Base-by-base conservation (phyloP, 1,140 invertebrate species). In the Amphibalanus amphitrite region DNA sequence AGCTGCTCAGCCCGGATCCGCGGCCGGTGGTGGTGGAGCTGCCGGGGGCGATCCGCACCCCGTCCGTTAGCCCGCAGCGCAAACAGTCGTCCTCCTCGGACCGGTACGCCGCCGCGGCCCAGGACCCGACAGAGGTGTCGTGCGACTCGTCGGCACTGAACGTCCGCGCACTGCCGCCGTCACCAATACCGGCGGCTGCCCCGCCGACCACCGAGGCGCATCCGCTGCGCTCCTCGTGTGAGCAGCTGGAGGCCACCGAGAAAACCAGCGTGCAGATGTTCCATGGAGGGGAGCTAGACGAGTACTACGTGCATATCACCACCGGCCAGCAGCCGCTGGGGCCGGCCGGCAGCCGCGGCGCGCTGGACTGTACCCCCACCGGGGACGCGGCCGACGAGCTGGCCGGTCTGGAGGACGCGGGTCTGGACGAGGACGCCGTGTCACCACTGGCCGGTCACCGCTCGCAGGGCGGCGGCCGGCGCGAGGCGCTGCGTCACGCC, bases 381-480 rank as follows among this genome's bases (percentile, higher is more conserved):
- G 73, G 72, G 75, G 71, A 72, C 47, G 38, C 28, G 72, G 67
- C 67, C 88, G 69, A 88, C 88, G 68, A 89, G 86, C 78, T 86
- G n/a, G n/a, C n/a, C 87, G n/a, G 86, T 85, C 70, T 29, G 28
- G 28, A 28, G 29, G 68, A 25, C 29, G 1, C 68, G 6, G 10
- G 1, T 13, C 20, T 38, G 6, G 33, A 38, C 68, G 68, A 30
- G 4, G 29, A 69, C 17, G 68, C 29, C 6, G 68, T 30, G 68
- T 30, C 68, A 20, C 68, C 68, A 86, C 76, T 82, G 83, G 81
- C 81, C 74, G 78, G 83, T 75, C 80, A 86, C 76, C 88, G 88
- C 72, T 89, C 90, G 73, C 90, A 38, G 33, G 6, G 10, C 6
- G 47, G 47, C 47, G 26, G 65, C 3, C 65, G 65, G 23, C 65